Evolutionary conservation across 2,797 vertebrate genomes (phyloP).

Genomic region (Limosa lapponica): DNA sequence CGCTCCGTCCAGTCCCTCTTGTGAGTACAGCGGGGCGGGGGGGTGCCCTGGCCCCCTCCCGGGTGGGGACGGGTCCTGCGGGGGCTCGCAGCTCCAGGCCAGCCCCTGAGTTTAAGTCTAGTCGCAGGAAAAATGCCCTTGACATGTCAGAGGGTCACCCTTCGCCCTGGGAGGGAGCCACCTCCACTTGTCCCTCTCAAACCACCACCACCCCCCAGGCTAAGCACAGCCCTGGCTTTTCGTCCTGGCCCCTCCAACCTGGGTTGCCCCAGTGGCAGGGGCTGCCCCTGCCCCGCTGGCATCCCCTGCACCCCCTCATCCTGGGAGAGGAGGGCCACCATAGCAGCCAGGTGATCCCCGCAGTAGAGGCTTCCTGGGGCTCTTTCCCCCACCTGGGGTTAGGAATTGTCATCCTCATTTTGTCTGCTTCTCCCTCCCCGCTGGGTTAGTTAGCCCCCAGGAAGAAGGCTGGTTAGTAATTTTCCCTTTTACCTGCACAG

Average conservation of each 20-base stretch:
- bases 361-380: background rate
- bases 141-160: background rate
- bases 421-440: background rate
- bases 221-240: background rate
- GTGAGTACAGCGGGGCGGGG: conserved; percentile 80
- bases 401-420: background rate
- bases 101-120: background rate
- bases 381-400: background rate
- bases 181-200: background rate
- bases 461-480: background rate
- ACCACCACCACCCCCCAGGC: background rate
- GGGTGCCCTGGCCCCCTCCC: background rate
- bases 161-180: background rate
- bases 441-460: background rate
- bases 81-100: background rate
- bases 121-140: background rate
- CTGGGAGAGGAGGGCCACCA: background rate
- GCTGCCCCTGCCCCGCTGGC: background rate
- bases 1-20: conserved; percentile 94
- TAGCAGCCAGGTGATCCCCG: background rate
- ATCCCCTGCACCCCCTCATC: background rate
- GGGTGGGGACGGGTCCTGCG: background rate
- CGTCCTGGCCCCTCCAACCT: background rate
- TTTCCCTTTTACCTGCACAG: conserved; percentile 73
- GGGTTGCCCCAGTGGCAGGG: background rate